Evolutionary conservation across 2,113 vertebrate genomes (phyloP).

Genomic region (Osmerus mordax): DNA sequence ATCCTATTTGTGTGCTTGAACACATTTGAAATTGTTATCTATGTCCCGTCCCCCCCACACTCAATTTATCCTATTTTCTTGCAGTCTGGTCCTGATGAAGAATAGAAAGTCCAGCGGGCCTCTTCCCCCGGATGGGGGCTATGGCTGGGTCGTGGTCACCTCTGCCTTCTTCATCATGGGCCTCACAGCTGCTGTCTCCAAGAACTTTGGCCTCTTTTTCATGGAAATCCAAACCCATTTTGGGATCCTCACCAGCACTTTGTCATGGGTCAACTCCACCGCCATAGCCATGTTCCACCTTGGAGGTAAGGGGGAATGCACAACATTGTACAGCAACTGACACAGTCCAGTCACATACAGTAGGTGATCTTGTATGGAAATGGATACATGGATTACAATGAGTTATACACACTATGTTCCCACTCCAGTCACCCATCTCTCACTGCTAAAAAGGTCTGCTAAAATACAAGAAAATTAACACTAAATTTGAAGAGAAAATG

Average conservation of each 20-base stretch:
- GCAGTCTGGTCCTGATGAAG: not conserved
- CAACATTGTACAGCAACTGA: too few species aligned
- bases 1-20: too few species aligned
- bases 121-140: slow-evolving; percentile 64
- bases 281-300: slow-evolving; percentile 73
- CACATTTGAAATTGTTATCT: too few species aligned
- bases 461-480: too few species aligned
- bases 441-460: too few species aligned
- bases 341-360: too few species aligned
- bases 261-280: slow-evolving; percentile 75
- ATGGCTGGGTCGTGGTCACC: slow-evolving; percentile 75
- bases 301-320: slow-evolving; percentile 62
- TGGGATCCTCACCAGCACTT: slow-evolving; percentile 67
- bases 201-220: slow-evolving; percentile 77
- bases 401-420: not conserved
- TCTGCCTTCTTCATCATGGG: slow-evolving; percentile 73
- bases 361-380: not conserved
- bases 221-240: slow-evolving; percentile 75
- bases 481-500: too few species aligned
- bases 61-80: not conserved
- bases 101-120: slow-evolving; percentile 33
- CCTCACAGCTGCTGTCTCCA: slow-evolving; percentile 69
- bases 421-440: not conserved
- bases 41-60: not conserved
- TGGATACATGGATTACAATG: not conserved